These are phyloP conservation scores for Coreoperca whiteheadi DNA, from an alignment of 2,113 vertebrate species.

Conservation along the genomic window DNA sequence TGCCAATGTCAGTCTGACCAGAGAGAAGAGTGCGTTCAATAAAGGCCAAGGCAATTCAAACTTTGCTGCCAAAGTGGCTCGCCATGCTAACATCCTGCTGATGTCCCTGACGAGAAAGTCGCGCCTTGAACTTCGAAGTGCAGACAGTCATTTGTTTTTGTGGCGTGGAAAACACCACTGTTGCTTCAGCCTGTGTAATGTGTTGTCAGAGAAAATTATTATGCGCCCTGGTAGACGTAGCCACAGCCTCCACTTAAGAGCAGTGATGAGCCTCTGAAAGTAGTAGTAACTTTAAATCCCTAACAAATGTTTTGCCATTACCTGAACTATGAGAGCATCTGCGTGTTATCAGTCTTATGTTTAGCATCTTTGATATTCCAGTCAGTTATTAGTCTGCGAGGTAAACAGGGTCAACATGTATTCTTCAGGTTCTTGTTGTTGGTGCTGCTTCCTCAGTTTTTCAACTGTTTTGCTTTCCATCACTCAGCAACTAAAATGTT, in stretches of 20 bases:
- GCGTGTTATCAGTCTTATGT: conserved; percentile 5
- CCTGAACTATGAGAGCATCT: not conserved
- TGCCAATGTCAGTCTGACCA: conserved; percentile 69
- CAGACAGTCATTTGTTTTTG: conserved; percentile 66
- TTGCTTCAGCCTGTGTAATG: conserved; percentile 33
- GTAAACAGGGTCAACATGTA: conserved; percentile 27
- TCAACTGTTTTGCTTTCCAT: conserved; percentile 3
- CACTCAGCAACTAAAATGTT: not conserved
- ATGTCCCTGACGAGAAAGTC: conserved; percentile 34
- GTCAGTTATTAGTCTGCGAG: conserved; percentile 16
- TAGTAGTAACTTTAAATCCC: conserved; percentile 34
- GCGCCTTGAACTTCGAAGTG: conserved; percentile 52
- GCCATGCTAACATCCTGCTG: conserved; percentile 7
- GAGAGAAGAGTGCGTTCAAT: conserved; percentile 5
- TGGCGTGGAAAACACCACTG: conserved; percentile 41
- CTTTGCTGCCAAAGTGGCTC: conserved; percentile 4
- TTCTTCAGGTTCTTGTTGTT: conserved; percentile 3
- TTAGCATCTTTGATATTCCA: conserved; percentile 10
- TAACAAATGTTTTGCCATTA: conserved; percentile 48
- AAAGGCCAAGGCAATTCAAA: conserved; percentile 47
- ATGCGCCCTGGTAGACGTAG: conserved; percentile 39
- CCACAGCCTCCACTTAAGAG: conserved; percentile 32
- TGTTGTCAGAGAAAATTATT: conserved; percentile 63
- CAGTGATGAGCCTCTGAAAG: conserved; percentile 9
- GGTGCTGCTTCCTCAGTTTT: not conserved